phyloP scores from a whole-genome alignment of 2,797 vertebrate species.

The Liparis tanakae region DNA sequence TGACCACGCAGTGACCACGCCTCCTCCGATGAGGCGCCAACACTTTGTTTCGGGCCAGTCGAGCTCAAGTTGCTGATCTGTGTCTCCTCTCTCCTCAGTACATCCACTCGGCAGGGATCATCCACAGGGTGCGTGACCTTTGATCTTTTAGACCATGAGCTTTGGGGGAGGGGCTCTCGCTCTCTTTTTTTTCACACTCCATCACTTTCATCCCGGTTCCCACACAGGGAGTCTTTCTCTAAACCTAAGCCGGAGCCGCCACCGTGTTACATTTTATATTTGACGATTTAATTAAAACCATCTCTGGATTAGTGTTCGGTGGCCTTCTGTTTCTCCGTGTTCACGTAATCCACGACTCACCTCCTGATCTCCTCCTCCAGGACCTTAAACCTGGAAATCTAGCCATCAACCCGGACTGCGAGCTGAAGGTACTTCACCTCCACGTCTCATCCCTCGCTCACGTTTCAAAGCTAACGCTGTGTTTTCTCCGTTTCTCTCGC shows the following conservation, averaged over 20 bases:
- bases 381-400: constrained; percentile 98
- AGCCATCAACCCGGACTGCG: constrained; percentile 96
- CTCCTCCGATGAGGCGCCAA: too few relatives aligned
- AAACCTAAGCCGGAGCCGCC: background rate
- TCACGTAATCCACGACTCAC: background rate
- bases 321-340: background rate
- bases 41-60: background rate
- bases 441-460: background rate
- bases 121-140: constrained; percentile 92
- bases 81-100: constrained; percentile 84
- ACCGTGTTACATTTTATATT: constrained; percentile 1
- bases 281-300: background rate
- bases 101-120: constrained; percentile 95
- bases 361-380: constrained; percentile 67
- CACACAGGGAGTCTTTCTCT: constrained; percentile 42
- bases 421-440: constrained; percentile 88
- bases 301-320: background rate
- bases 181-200: constrained; percentile 67
- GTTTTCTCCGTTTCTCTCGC: too few relatives aligned
- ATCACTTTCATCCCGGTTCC: constrained; percentile 67
- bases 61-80: constrained; percentile 21
- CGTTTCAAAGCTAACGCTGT: background rate
- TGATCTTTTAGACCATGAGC: constrained; percentile 67
- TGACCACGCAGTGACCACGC: background rate
- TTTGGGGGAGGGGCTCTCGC: constrained; percentile 58